phyloP scores from a whole-genome alignment of 1,140 invertebrate species.

The Leptestheria dahalacensis region DNA sequence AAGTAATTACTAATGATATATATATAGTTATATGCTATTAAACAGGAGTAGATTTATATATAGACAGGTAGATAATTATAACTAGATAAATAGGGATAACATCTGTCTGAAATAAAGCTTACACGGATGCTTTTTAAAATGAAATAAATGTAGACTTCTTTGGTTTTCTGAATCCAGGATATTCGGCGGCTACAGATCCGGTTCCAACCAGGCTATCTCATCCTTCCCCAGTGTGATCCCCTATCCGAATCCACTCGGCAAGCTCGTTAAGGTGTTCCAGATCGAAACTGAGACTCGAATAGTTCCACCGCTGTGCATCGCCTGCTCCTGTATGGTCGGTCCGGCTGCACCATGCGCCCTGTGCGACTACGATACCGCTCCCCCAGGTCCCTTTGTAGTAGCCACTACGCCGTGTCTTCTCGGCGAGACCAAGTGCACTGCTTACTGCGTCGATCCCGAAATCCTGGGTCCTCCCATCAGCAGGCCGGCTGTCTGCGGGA shows the following conservation, averaged over 20 bases:
- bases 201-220: not conserved
- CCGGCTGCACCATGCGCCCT: not conserved
- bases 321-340: not conserved
- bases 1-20: not conserved
- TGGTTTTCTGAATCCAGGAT: no score
- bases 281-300: not conserved
- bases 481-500: not conserved
- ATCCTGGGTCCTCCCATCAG: not conserved
- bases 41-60: no score
- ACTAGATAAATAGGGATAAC: no score
- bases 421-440: not conserved
- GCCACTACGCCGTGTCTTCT: not conserved
- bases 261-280: not conserved
- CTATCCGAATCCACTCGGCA: not conserved
- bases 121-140: no score
- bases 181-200: not conserved
- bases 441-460: not conserved
- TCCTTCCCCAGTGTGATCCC: not conserved
- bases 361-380: not conserved
- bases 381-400: not conserved
- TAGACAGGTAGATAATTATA: no score
- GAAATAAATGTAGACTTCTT: no score
- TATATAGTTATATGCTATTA: no score
- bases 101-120: no score
- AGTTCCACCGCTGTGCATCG: not conserved